Conservation (phyloP, 2,797 vertebrate species). For the Thripadectes ignobilis region DNA sequence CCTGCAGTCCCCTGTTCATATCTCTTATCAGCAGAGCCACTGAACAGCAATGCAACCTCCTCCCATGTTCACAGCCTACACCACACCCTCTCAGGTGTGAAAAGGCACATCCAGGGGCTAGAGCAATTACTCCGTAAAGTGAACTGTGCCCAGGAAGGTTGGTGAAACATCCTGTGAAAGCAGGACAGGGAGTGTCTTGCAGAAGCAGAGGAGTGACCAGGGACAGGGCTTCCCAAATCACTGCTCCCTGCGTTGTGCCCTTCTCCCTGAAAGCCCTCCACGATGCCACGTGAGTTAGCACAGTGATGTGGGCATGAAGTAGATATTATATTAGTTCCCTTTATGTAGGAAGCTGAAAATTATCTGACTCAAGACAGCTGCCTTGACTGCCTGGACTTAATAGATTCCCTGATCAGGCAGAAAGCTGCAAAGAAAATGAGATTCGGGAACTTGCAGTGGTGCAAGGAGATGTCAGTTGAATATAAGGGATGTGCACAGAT, state of each 20-base stretch:
- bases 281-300: not conserved
- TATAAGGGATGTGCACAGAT: not conserved
- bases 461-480: not conserved
- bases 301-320: not conserved
- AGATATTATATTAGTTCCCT: not conserved
- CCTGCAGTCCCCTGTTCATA: not conserved
- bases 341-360: constrained; percentile 33
- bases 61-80: not conserved
- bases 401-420: constrained; percentile 27
- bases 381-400: constrained; percentile 16
- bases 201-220: not conserved
- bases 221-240: not conserved
- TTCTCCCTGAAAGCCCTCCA: not conserved
- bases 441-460: not conserved
- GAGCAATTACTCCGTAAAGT: not conserved
- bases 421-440: constrained; percentile 16
- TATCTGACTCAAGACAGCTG: constrained; percentile 34
- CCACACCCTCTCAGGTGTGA: not conserved
- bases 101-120: not conserved
- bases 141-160: not conserved
- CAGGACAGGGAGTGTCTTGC: not conserved
- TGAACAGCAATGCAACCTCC: not conserved
- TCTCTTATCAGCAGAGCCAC: not conserved
- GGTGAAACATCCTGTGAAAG: not conserved
- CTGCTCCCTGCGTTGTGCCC: not conserved